Conservation (phyloP, 2,888 invertebrate genomes). For the Synanthedon myopaeformis region DNA sequence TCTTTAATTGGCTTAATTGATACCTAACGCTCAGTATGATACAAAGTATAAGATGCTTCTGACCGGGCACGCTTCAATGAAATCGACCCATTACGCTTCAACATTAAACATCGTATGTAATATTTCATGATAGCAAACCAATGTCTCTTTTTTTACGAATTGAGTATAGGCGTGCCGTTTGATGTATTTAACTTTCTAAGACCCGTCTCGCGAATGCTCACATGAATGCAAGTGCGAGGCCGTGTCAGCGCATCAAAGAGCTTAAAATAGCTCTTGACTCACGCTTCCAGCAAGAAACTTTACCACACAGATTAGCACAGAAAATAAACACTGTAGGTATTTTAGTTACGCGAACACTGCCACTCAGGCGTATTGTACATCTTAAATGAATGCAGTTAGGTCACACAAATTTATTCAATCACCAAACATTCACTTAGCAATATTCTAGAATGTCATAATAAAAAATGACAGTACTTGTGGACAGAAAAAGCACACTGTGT, state of each 20-base stretch:
- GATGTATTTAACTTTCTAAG: neutral
- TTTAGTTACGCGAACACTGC: neutral
- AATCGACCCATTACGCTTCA: conserved; percentile 1
- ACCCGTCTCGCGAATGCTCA: neutral
- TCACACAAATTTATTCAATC: neutral
- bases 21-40: conserved; percentile 8
- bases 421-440: neutral
- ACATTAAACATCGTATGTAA: neutral
- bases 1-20: conserved; percentile 59
- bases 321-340: neutral
- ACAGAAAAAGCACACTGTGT: neutral
- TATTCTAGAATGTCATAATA: too few relatives aligned
- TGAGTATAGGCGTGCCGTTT: neutral
- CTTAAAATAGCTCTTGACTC: conserved; percentile 54
- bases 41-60: conserved; percentile 4
- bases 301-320: neutral
- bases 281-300: conserved; percentile 17
- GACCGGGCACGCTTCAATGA: conserved; percentile 5
- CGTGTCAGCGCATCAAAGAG: conserved; percentile 29
- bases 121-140: neutral
- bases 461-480: neutral
- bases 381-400: neutral
- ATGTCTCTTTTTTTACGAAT: neutral
- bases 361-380: neutral
- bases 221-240: neutral